These are phyloP conservation scores for Prostheceraeus crozeri DNA, from an alignment of 2,888 invertebrate species.

Conservation along the genomic window DNA sequence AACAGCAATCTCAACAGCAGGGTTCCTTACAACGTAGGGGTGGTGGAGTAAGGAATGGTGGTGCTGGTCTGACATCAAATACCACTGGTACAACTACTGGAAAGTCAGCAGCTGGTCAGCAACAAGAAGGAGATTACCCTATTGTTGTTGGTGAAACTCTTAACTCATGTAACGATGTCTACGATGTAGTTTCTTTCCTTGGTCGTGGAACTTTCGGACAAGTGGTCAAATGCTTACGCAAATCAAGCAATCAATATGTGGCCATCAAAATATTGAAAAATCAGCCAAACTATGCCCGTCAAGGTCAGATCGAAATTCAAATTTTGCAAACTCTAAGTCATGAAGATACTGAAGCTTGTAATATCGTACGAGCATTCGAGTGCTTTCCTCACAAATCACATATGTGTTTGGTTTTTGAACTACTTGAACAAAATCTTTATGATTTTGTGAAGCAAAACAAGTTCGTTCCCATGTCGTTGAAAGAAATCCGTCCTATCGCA, in stretches of 20 bases:
- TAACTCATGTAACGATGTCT: conserved; percentile 83
- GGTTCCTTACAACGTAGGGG: too few relatives aligned
- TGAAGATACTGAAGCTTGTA: conserved; percentile 66
- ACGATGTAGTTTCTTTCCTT: conserved; percentile 93
- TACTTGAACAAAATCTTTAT: conserved; percentile 99
- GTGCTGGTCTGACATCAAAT: too few relatives aligned
- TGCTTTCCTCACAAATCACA: conserved; percentile 99
- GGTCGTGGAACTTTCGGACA: conserved; percentile 96
- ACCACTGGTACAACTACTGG: too few relatives aligned
- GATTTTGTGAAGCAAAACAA: conserved; percentile 99
- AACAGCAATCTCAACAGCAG: too few relatives aligned
- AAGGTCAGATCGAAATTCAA: conserved; percentile 96
- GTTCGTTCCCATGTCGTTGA: conserved; percentile 93
- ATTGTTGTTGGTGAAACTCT: conserved; percentile 94
- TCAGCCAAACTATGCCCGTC: conserved; percentile 98
- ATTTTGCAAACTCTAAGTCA: conserved; percentile 58
- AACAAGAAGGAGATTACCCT: conserved; percentile 98
- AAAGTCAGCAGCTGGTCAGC: too few relatives aligned
- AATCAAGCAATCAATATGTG: conserved; percentile 98
- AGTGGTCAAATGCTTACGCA: conserved; percentile 99
- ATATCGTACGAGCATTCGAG: conserved; percentile 98
- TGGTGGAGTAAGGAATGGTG: too few relatives aligned
- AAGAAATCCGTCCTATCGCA: conserved; percentile 94
- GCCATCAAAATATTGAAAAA: conserved; percentile 99
- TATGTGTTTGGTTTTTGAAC: conserved; percentile 98